Base-by-base conservation (phyloP, 2,888 invertebrate genomes). In the Plemyria rubiginata region DNA sequence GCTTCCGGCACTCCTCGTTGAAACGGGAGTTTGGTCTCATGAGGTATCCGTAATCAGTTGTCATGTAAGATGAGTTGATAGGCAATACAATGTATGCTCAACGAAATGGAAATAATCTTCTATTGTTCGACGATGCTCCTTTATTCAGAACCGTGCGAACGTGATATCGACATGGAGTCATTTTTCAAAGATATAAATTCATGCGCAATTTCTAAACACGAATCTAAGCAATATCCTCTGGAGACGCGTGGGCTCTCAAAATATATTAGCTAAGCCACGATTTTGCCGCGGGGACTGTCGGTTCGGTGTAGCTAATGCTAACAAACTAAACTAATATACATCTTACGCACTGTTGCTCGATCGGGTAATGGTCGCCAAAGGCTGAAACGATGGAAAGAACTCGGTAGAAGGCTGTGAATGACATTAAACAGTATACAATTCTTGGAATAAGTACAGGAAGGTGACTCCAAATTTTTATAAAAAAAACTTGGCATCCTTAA, bases 81-180 rank as follows among this genome's bases (percentile, higher is more conserved):
- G 9, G 11, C 36, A 8, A 11, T 36, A 11, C 11, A 32, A 2
- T 36, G 29, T 50, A 13, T 38, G 38, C 45, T 46, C 54, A 28
- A 45, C 45, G 51, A 46, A 38, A 59, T 22, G 59, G 46, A 63
- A 48, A 54, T 16, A 55, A 55, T 63, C 43, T 59, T 63, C 36
- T 38, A 15, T 45, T 59, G 59, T 59, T 51, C 45, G 54, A 46
- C 45, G 54, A 46, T 54, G 50, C 54, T 50, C 45, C 45, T 46
- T 4, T 46, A 36, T 12, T 51, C 15, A 60, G 48, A 9, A 16
- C 9, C 29, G 62, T 58, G 43, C 38, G 49, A 52, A 48, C 49
- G 11, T 56, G 52, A 53, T 13, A 36, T 8, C 12, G 54, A 53
- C 45, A 11, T 45, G 45, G 16, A 28, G 15, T 50, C 43, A 54